Evolutionary conservation across 2,797 vertebrate genomes (phyloP).

Genomic region (Tenualosa thibaudeaui): DNA sequence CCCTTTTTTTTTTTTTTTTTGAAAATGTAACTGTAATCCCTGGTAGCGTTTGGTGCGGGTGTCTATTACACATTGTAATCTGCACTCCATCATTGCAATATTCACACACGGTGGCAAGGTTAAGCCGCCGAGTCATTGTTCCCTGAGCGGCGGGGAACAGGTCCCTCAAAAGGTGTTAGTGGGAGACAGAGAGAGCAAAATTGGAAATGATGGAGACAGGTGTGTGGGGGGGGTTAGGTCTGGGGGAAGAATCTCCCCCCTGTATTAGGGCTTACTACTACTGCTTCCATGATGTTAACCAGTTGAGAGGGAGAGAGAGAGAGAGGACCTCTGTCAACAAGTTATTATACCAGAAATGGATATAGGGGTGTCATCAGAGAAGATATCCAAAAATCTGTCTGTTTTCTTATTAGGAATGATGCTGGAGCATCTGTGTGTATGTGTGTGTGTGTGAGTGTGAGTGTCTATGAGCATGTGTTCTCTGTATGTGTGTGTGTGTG

Average conservation of each 20-base stretch:
- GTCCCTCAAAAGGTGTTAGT: constrained; percentile 4
- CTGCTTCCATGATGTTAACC: constrained; percentile 66
- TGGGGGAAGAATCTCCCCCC: constrained; percentile 62
- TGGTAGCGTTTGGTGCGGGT: constrained; percentile 74
- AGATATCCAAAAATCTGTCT: neutral
- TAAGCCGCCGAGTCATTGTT: constrained; percentile 74
- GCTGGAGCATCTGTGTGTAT: neutral
- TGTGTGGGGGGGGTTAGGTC: constrained; percentile 29
- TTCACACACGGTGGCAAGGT: constrained; percentile 72
- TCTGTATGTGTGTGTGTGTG: neutral
- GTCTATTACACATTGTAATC: constrained; percentile 78
- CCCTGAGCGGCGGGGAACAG: constrained; percentile 55
- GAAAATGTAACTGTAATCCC: constrained; percentile 75
- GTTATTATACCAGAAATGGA: neutral
- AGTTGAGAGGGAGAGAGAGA: constrained; percentile 29
- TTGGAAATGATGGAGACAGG: neutral
- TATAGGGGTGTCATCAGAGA: neutral
- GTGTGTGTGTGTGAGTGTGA: neutral
- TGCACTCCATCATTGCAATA: constrained; percentile 70
- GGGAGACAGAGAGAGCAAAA: neutral
- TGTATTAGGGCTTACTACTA: constrained; percentile 69
- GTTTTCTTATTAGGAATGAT: neutral
- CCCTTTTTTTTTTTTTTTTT: constrained; percentile 48
- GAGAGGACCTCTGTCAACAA: constrained; percentile 35
- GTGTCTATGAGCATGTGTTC: neutral